Evolutionary conservation across 2,888 invertebrate genomes (phyloP), one percentile per base, ranked within the genome.

Genomic region (Patella pellucida): DNA sequence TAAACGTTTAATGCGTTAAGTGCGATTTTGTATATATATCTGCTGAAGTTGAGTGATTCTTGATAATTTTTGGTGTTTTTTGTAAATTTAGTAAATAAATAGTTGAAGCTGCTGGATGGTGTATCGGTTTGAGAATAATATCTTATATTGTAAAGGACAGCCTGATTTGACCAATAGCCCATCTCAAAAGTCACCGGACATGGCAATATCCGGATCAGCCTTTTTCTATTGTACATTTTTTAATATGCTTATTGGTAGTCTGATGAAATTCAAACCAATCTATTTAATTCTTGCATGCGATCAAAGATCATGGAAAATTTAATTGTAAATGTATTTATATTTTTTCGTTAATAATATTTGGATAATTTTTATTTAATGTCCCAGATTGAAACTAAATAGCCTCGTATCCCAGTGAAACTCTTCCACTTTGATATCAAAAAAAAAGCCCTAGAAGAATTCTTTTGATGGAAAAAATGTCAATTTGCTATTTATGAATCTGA

Each of bases 261-360:
- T 62, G 23, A 62, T 62, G 62, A 62, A 23, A 41, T 41, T 41
- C 41, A 62, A 62, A 62, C 23, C 19, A 62, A 23, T 19, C 62
- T 62, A 62, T 62, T 62, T 70, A 62, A 62, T 54, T 50, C 52
- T 52, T 74, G 76, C 78, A 76, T 76, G 76, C 76, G 78, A 76
- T 78, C 78, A 76, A 76, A 78, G 72, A 76, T 78, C 73, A 76
- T 73, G 75, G 75, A 76, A 71, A 75, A 74, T 71, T 41, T 62
- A 62, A 23, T 62, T 77, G 73, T 76, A 74, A 68, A 78, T 73
- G 78, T 78, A 76, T 78, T 78, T 78, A 78, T 78, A 74, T 78
- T 76, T 72, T 72, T 56, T 50, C 70, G 71, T 70, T 69, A 74
- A 41, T 52, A 69, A 41, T 62, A 62, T 62, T 62, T 62, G 62